Evolutionary conservation across 2,888 invertebrate genomes (phyloP), one percentile per base, ranked within the genome.

Genomic region (Acanthosepion pharaonis): DNA sequence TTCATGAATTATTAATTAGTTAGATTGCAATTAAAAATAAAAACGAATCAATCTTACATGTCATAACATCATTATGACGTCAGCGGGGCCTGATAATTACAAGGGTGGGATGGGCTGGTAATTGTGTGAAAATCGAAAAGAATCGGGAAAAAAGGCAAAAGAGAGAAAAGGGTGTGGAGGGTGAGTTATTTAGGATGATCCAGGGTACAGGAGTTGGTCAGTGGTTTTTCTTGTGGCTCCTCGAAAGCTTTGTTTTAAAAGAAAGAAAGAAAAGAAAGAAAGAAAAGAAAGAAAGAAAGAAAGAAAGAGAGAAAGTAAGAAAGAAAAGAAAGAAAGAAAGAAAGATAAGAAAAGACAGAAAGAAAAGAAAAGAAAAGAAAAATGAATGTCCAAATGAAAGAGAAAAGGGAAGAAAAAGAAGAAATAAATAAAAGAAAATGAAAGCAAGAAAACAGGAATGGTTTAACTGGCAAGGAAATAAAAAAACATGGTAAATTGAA

Each of bases 1-100:
- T 78, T 78, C 78, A 78, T 78, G 78, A 78, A 78, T 78, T 78
- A 78, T 78, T 78, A 78, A 78, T 78, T 78, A 78, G 78, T n/a
- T n/a, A 78, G 78, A 78, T 33, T 78, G 78, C 78, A 78, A 78
- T 78, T 78, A 78, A 78, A 78, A 78, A 78, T 78, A 78, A 78
- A 78, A 78, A n/a, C 78, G n/a, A 78, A 78, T 78, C 78, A 78
- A 78, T 78, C 78, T 78, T 78, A 78, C 78, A 78, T 78, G 78
- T 78, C 78, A 78, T 78, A 78, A 78, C 78, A 33, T 78, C 78
- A 78, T 78, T 78, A 33, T 78, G 78, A 78, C 78, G 78, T 78
- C 78, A 78, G 78, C 78, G 33, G 78, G n/a, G 33, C 33, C 78
- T 33, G 33, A 33, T 78, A 78, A 78, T 78, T 78, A 78, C n/a